Percentiles rank a stretch among this genome's conserved stretches.
Evolutionary conservation across 2,888 invertebrate species (phyloP).

Genomic region (Mimumesa dahlbomi): DNA sequence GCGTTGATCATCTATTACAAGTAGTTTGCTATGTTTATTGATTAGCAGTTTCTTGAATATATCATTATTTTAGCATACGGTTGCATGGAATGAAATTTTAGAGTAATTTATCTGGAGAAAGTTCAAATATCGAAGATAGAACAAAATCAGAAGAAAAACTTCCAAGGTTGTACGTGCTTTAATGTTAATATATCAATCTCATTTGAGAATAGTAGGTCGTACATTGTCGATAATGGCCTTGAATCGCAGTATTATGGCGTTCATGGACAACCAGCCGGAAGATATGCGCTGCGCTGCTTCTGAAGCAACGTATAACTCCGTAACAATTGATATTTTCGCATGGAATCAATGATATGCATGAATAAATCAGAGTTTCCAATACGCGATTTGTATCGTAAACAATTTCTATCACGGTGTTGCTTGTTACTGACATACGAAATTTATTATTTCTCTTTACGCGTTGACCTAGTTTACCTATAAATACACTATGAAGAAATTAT

Average conservation of each 20-base stretch:
- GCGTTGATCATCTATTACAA: too few relatives aligned
- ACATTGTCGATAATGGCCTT: constrained; percentile 49
- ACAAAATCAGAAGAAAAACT: not conserved
- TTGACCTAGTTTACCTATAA: not conserved
- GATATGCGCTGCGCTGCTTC: constrained; percentile 30
- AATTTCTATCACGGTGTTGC: not conserved
- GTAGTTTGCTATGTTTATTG: too few relatives aligned
- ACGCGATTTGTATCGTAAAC: constrained; percentile 5
- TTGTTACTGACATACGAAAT: not conserved
- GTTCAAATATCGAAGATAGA: not conserved
- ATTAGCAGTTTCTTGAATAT: not conserved
- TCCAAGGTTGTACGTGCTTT: not conserved
- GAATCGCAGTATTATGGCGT: constrained; percentile 45
- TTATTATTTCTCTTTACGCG: not conserved
- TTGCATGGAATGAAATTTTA: not conserved
- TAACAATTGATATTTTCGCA: constrained; percentile 14
- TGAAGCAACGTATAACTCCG: constrained; percentile 11
- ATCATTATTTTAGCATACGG: too few relatives aligned
- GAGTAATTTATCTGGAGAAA: not conserved
- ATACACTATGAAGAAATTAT: not conserved
- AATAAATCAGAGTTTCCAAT: constrained; percentile 4
- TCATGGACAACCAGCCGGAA: constrained; percentile 46
- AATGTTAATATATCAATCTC: not conserved
- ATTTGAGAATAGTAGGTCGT: constrained; percentile 42
- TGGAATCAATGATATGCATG: constrained; percentile 38